Conservation (phyloP, 2,113 vertebrate species). For the Carettochelys insculpta region DNA sequence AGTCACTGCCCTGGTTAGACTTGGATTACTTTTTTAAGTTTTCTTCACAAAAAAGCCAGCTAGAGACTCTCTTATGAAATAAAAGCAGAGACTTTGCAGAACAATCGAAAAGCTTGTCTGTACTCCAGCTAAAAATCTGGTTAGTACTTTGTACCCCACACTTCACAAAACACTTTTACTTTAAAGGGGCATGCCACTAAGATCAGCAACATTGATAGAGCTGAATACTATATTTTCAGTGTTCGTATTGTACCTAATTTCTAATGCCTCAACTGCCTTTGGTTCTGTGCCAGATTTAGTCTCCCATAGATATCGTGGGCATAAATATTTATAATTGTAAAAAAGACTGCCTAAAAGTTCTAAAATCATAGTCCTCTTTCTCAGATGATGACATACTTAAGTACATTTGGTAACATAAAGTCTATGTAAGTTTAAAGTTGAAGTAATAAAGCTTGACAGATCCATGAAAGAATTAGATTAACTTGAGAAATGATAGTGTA, state of each 20-base stretch:
- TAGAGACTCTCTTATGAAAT: neutral
- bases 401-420: neutral
- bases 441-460: neutral
- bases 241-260: neutral
- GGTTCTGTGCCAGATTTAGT: neutral
- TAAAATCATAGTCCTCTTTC: neutral
- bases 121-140: neutral
- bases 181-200: neutral
- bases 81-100: neutral
- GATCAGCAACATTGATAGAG: neutral
- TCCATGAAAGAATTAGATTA: neutral
- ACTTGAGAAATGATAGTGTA: neutral
- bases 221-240: neutral
- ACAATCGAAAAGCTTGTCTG: neutral
- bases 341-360: neutral
- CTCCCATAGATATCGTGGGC: neutral
- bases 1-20: neutral
- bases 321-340: neutral
- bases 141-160: accelerated
- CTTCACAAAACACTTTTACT: accelerated
- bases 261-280: neutral
- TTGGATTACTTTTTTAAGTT: conserved; percentile 11
- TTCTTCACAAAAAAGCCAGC: neutral
- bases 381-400: neutral
- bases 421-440: neutral